These are phyloP conservation scores for Aradophagus sp. DNA, from an alignment of 1,140 invertebrate species.

Conservation along the genomic window DNA sequence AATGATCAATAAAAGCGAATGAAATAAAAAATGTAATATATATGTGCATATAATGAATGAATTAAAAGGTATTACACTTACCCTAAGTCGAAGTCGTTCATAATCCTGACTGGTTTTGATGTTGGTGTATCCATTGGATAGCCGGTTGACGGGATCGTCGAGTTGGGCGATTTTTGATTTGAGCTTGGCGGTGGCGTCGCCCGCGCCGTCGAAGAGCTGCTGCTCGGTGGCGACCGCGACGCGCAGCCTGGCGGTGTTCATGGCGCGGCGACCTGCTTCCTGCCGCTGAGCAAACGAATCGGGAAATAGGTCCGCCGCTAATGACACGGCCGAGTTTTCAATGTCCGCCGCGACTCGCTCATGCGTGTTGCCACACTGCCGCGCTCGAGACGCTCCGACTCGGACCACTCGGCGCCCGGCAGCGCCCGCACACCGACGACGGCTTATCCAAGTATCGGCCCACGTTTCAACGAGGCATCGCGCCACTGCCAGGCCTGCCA, in stretches of 20 bases:
- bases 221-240: constrained; percentile 39
- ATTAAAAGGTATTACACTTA: too few relatives aligned
- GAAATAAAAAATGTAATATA: constrained; percentile 9
- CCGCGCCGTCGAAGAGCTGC: constrained; percentile 22
- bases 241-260: constrained; percentile 45
- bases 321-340: constrained; percentile 10
- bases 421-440: too few relatives aligned
- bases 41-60: too few relatives aligned
- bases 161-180: constrained; percentile 40
- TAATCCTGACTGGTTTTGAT: constrained; percentile 12
- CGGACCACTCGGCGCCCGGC: too few relatives aligned
- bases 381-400: not conserved
- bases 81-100: constrained; percentile 38
- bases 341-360: constrained; percentile 25
- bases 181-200: constrained; percentile 15
- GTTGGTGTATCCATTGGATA: constrained; percentile 56
- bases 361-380: constrained; percentile 31
- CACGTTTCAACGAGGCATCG: too few relatives aligned
- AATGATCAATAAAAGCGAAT: not conserved
- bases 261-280: constrained; percentile 4
- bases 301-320: constrained; percentile 11
- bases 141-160: constrained; percentile 44
- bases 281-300: constrained; percentile 12
- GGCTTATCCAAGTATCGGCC: too few relatives aligned
- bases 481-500: too few relatives aligned